These are phyloP conservation scores for Eciton burchellii DNA, from an alignment of 1,140 invertebrate genomes.

Conservation along the genomic window DNA sequence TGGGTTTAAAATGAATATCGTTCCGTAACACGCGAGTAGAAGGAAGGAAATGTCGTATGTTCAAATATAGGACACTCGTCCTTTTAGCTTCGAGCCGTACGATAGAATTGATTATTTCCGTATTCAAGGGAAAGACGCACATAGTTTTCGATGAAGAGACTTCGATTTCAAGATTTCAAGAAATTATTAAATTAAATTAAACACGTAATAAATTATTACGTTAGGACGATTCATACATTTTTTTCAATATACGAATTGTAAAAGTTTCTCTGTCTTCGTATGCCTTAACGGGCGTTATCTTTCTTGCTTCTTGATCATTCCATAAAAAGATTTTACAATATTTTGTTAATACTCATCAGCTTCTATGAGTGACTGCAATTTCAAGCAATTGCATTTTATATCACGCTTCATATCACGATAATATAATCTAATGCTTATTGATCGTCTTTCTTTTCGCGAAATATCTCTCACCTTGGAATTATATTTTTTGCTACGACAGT, in stretches of 20 bases:
- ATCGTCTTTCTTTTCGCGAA: background rate
- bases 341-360: background rate
- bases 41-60: background rate
- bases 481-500: background rate
- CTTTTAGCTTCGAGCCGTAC: conserved; percentile 3
- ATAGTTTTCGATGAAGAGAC: too few species aligned
- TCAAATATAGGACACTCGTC: conserved; percentile 14
- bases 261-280: background rate
- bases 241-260: background rate
- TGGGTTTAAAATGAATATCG: conserved; percentile 14
- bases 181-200: background rate
- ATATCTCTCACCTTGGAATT: conserved; percentile 19
- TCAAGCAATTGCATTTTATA: background rate
- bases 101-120: conserved; percentile 13
- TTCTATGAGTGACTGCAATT: background rate
- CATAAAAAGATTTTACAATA: background rate
- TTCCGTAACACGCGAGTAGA: conserved; percentile 28
- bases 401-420: background rate
- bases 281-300: background rate
- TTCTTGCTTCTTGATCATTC: background rate
- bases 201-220: too few species aligned
- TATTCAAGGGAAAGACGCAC: background rate
- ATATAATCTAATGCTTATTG: background rate
- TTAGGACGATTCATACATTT: too few species aligned
- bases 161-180: background rate